Percentiles rank a stretch among this genome's conserved stretches.
phyloP scores from a whole-genome alignment of 2,797 vertebrate species.

The Alosa sapidissima region DNA sequence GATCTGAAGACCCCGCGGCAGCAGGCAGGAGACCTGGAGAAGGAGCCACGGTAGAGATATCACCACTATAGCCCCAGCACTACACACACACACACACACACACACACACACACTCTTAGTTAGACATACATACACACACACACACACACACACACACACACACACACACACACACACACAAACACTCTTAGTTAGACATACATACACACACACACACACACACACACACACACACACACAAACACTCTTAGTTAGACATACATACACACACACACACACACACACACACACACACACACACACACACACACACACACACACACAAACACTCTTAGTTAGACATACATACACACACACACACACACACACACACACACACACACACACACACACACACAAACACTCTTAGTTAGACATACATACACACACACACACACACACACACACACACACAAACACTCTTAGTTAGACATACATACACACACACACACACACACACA shows the following conservation, averaged over 20 bases:
- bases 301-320: too few species aligned
- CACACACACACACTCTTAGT: slow-evolving; percentile 30
- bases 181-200: too few species aligned
- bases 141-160: slow-evolving; percentile 42
- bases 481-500: too few species aligned
- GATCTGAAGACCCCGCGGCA: slow-evolving; percentile 63
- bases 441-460: slow-evolving; percentile 29
- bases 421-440: not conserved
- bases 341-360: too few species aligned
- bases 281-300: too few species aligned
- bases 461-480: too few species aligned
- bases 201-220: too few species aligned
- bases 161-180: too few species aligned
- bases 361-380: slow-evolving; percentile 11
- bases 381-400: not conserved
- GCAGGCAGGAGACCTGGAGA: slow-evolving; percentile 47
- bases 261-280: too few species aligned
- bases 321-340: not conserved
- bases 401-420: too few species aligned
- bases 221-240: not conserved
- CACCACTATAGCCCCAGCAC: slow-evolving; percentile 42
- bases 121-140: slow-evolving; percentile 32
- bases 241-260: slow-evolving; percentile 18
- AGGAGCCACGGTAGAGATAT: slow-evolving; percentile 48
- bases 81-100: slow-evolving; percentile 8